Base-by-base conservation (phyloP, 2,113 vertebrate genomes). In the Uria lomvia region DNA sequence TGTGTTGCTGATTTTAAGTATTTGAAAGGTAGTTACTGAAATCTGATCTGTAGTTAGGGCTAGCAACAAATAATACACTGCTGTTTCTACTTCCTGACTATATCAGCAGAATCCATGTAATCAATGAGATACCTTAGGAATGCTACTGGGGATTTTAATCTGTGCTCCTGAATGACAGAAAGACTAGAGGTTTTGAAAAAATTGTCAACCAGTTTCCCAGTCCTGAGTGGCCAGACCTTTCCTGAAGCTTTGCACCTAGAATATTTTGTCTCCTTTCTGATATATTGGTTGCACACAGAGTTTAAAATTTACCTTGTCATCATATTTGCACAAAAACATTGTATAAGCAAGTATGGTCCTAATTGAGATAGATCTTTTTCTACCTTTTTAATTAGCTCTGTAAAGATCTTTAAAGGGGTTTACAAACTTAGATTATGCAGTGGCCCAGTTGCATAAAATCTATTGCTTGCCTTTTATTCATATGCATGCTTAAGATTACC, bases 391-490 rank as follows among this genome's bases (percentile, higher is more conserved):
- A 96, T 96, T 92, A 92, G 49, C 82, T 92, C 23, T 79, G 22
- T 52, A 65, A 78, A 81, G 59, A 34, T 85, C 73, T 94, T 89
- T 92, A 73, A 63, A 87, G 36, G n/a, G 12, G 47, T 87, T 95
- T 87, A 72, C 62, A 85, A 91, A 72, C 21, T 53, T 87, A 89
- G 55, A 74, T 88, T 96, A 91, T 92, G 65, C 47, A 56, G 50
- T 52, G 70, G 87, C 91, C 77, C 84, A 72, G 49, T 49, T 96
- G 94, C 91, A 91, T 85, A 68, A 91, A 95, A 85, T 92, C 91
- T 71, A 59, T 90, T 94, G 36, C 80, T 94, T 91, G 30, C 45
- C 65, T 91, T 96, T 92, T 94, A 92, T 94, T 95, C 93, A 60
- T 79, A 92, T 72, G 77, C 73, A 78, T 78, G 62, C 84, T 85